A percentile compares a stretch with the other conserved stretches of the same genome.
These are phyloP conservation scores for Lepidostoma basale DNA, from an alignment of 1,140 invertebrate species.

Conservation along the genomic window DNA sequence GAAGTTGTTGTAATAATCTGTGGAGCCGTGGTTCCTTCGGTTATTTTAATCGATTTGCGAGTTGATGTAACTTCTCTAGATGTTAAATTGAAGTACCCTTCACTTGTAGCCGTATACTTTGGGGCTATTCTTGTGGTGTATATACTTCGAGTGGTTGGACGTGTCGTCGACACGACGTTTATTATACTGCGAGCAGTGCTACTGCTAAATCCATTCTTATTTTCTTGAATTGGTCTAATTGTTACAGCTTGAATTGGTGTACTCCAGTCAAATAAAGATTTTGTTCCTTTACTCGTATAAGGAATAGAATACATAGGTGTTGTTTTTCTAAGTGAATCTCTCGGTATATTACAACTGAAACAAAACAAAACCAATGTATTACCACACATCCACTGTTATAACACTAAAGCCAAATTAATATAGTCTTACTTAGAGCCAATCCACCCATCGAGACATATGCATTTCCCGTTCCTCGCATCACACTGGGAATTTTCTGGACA, in stretches of 20 bases:
- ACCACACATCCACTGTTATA: background rate
- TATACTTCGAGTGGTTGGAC: no score
- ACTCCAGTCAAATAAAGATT: slow-evolving; percentile 44
- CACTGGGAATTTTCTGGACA: slow-evolving; percentile 43
- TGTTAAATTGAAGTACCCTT: no score
- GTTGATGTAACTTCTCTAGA: no score
- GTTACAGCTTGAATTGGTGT: slow-evolving; percentile 20
- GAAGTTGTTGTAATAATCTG: no score
- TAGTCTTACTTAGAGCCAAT: slow-evolving; percentile 34
- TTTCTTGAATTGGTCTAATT: no score
- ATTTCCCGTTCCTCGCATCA: slow-evolving; percentile 43
- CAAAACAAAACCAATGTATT: background rate
- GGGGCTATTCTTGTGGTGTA: no score
- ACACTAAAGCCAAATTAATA: background rate
- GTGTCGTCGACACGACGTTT: no score
- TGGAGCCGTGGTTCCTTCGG: no score
- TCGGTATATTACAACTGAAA: slow-evolving; percentile 41
- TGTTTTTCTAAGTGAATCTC: slow-evolving; percentile 25
- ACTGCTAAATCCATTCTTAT: no score
- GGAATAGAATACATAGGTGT: background rate
- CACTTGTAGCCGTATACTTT: no score
- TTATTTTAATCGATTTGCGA: no score
- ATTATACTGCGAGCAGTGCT: no score
- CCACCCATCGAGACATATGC: slow-evolving; percentile 42
- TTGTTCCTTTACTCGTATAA: slow-evolving; percentile 18